phyloP scores from a whole-genome alignment of 2,797 vertebrate genomes.

The Acropternis orthonyx region DNA sequence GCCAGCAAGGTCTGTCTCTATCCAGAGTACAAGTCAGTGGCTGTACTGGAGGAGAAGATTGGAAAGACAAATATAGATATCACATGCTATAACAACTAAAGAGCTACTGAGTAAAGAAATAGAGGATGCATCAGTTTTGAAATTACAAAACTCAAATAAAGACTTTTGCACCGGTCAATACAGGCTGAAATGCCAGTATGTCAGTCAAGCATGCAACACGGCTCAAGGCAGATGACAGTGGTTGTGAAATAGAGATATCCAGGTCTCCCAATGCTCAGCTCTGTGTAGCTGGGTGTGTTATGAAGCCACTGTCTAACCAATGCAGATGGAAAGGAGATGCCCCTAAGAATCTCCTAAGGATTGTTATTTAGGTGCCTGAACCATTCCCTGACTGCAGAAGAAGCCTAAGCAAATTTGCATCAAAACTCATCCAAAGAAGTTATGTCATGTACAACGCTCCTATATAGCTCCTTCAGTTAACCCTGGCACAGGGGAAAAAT shows the following conservation, averaged over 20 bases:
- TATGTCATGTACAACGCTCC: not conserved
- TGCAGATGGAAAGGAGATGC: not conserved
- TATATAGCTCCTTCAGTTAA: not conserved
- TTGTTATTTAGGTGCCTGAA: not conserved
- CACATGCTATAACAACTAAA: not conserved
- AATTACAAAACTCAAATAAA: not conserved
- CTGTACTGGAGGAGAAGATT: not conserved
- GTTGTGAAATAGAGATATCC: not conserved
- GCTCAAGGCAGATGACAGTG: not conserved
- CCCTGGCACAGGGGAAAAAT: not conserved
- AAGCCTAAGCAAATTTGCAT: not conserved
- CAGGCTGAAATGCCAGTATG: not conserved
- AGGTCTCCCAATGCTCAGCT: not conserved
- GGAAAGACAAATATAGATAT: not conserved
- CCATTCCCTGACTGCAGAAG: not conserved
- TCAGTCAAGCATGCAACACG: not conserved
- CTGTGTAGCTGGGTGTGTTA: not conserved
- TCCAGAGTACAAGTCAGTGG: not conserved
- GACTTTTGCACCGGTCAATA: not conserved
- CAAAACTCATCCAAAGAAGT: not conserved
- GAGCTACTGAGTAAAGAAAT: not conserved
- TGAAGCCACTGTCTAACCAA: not conserved
- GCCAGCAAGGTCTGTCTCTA: not conserved
- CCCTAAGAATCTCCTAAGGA: not conserved
- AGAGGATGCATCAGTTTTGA: not conserved